These are phyloP conservation scores for Eristalis intricaria DNA, from an alignment of 2,888 invertebrate species.

Conservation along the genomic window DNA sequence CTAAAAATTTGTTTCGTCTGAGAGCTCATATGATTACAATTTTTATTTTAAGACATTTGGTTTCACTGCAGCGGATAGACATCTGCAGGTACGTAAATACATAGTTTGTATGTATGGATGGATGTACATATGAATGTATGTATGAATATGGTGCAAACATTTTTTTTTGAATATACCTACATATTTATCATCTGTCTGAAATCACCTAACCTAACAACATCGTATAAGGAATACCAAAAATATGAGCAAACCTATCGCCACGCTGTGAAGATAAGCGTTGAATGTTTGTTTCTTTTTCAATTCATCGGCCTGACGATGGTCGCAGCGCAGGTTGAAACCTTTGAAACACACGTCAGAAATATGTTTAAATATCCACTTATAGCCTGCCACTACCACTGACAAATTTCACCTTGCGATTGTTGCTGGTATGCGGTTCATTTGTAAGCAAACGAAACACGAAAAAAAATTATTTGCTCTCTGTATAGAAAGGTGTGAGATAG, in stretches of 20 bases:
- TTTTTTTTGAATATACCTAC: no score
- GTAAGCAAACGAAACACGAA: constrained; percentile 17
- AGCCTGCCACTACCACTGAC: constrained; percentile 31
- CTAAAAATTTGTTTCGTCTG: neutral
- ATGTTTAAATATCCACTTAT: constrained; percentile 38
- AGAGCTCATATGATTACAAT: neutral
- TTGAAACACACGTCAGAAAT: constrained; percentile 50
- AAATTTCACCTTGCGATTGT: constrained; percentile 43
- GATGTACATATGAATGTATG: no score
- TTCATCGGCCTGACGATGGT: constrained; percentile 8
- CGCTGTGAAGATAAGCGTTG: neutral
- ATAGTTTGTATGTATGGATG: neutral
- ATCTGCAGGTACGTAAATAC: neutral
- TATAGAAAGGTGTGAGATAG: constrained; percentile 53
- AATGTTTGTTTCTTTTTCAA: constrained; percentile 18
- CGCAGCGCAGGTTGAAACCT: constrained; percentile 18
- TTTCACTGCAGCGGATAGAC: neutral
- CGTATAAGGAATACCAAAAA: constrained; percentile 11
- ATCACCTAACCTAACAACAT: constrained; percentile 18
- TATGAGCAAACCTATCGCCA: neutral
- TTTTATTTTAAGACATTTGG: neutral
- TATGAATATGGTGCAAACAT: neutral
- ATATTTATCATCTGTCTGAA: neutral
- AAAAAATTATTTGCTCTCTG: constrained; percentile 42
- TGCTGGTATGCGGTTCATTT: constrained; percentile 15